Conservation (phyloP, 2,797 vertebrate genomes). For the Mareca strepera region DNA sequence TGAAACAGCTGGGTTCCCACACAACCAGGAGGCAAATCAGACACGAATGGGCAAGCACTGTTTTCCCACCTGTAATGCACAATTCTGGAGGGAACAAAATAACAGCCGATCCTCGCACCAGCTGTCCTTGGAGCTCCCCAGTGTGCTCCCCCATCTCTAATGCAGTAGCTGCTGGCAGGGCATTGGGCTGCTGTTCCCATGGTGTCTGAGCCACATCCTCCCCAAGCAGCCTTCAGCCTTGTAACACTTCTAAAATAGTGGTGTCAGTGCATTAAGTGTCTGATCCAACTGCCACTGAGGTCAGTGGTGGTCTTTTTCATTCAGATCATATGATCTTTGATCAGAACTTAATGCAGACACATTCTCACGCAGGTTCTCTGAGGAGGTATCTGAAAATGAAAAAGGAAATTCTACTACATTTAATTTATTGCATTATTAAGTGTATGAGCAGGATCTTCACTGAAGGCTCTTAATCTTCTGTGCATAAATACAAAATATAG, state of each 20-base stretch:
- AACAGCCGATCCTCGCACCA: not conserved
- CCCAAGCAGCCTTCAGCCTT: not conserved
- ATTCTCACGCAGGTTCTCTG: not conserved
- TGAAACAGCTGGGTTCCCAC: not conserved
- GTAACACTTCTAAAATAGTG: not conserved
- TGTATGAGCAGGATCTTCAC: not conserved
- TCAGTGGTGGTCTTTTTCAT: not conserved
- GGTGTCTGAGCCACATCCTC: not conserved
- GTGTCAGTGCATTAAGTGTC: not conserved
- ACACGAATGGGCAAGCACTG: not conserved
- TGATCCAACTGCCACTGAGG: not conserved
- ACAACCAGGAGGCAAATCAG: not conserved
- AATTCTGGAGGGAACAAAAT: not conserved
- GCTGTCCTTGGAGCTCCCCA: not conserved
- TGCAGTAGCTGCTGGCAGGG: not conserved
- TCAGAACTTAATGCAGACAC: not conserved
- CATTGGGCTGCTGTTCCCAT: accelerated
- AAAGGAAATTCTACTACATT: not conserved
- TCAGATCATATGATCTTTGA: not conserved
- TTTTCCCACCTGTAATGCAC: not conserved
- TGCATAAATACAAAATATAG: not conserved
- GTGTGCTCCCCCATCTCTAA: not conserved
- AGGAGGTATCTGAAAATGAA: not conserved
- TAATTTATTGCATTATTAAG: not conserved
- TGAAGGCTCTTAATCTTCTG: not conserved